Evolutionary conservation across 2,113 vertebrate genomes (phyloP).

Genomic region (Dipodomys spectabilis): DNA sequence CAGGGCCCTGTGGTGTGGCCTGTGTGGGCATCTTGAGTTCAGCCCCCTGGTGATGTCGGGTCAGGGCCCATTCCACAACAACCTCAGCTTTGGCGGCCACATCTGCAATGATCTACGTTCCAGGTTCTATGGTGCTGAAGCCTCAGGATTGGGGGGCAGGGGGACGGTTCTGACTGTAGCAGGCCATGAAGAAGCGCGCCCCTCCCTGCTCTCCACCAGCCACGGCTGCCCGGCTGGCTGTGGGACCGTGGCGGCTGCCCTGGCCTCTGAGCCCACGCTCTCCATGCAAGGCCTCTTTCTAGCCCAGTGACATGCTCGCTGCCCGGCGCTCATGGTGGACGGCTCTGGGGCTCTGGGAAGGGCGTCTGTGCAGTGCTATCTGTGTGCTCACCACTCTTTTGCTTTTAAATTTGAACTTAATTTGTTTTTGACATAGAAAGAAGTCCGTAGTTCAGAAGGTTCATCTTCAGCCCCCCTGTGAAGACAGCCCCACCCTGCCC

Average conservation of each 20-base stretch:
- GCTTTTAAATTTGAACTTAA: neutral
- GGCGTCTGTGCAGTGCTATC: neutral
- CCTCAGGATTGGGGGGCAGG: neutral
- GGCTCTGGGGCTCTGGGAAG: neutral
- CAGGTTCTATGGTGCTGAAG: neutral
- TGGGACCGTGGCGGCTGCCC: too few species aligned
- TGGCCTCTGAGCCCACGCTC: too few species aligned
- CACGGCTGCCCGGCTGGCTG: neutral
- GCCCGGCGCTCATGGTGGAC: neutral
- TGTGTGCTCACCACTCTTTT: neutral
- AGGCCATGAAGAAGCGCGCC: neutral
- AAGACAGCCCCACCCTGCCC: neutral
- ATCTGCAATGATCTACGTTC: neutral
- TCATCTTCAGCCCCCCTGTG: neutral
- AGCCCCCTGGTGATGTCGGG: too few species aligned
- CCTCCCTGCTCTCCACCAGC: neutral
- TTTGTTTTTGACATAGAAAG: neutral
- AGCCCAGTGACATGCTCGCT: neutral
- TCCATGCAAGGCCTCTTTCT: too few species aligned
- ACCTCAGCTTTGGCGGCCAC: neutral
- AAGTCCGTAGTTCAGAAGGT: neutral
- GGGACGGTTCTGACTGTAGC: neutral
- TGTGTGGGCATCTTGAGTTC: too few species aligned
- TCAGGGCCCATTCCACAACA: neutral
- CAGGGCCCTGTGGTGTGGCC: too few species aligned